Conservation (phyloP, 2,113 vertebrate genomes). For the Dromiciops gliroides region DNA sequence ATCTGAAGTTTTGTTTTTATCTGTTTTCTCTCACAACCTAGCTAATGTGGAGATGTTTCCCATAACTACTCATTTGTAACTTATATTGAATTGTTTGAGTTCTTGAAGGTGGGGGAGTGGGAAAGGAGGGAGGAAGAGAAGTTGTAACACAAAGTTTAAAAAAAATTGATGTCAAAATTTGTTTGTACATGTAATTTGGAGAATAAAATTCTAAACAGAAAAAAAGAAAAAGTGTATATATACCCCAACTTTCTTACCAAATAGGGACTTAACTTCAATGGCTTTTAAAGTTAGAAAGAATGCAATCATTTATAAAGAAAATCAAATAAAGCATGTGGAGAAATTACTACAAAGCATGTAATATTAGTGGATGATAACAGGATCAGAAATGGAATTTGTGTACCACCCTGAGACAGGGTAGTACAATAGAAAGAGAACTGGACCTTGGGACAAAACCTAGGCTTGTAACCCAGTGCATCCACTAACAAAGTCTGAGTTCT, state of each 20-base stretch:
- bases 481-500: not conserved
- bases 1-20: too few relatives aligned
- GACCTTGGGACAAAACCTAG: not conserved
- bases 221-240: too few relatives aligned
- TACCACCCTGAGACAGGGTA: not conserved
- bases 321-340: slow-evolving; percentile 2
- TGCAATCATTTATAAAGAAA: not conserved
- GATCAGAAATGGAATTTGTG: not conserved
- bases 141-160: too few relatives aligned
- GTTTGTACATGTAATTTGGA: too few relatives aligned
- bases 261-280: not conserved
- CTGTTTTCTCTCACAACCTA: too few relatives aligned
- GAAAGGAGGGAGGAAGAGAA: too few relatives aligned
- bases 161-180: too few relatives aligned
- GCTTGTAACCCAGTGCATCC: not conserved
- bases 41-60: too few relatives aligned
- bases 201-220: too few relatives aligned
- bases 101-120: too few relatives aligned
- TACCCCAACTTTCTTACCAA: not conserved
- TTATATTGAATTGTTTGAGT: too few relatives aligned
- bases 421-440: not conserved
- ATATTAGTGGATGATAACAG: not conserved
- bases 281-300: slow-evolving; percentile 33
- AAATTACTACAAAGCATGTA: not conserved
- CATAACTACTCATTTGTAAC: too few relatives aligned